Conservation (phyloP, 1,140 invertebrate genomes). For the Diachasma alloeum region DNA sequence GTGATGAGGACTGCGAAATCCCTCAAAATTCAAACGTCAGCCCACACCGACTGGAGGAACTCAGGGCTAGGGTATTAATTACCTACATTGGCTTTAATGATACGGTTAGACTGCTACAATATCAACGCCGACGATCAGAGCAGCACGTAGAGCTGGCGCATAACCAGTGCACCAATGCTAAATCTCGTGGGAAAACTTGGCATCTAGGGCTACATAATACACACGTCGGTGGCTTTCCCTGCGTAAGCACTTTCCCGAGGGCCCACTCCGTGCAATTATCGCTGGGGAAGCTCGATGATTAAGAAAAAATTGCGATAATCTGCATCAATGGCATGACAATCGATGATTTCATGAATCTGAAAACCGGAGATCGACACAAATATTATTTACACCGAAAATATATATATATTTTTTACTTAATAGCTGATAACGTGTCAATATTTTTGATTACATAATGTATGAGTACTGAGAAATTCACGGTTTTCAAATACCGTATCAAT, state of each 20-base stretch:
- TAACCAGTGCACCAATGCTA: not conserved
- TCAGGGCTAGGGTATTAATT: constrained; percentile 7
- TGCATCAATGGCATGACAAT: too few relatives aligned
- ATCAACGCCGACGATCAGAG: constrained; percentile 9
- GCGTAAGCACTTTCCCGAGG: not conserved
- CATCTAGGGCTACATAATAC: constrained; percentile 1
- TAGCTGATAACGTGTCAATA: too few relatives aligned
- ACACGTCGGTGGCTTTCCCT: not conserved
- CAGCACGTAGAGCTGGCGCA: not conserved
- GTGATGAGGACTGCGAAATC: not conserved
- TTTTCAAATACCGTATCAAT: too few relatives aligned
- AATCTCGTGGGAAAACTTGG: constrained; percentile 2
- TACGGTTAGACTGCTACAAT: constrained; percentile 6
- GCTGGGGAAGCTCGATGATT: not conserved
- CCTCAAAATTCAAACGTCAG: not conserved
- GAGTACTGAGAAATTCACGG: too few relatives aligned
- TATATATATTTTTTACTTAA: too few relatives aligned
- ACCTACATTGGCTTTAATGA: constrained; percentile 17
- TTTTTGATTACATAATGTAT: too few relatives aligned
- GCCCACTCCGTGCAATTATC: not conserved
- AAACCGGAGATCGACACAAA: too few relatives aligned
- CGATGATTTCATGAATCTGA: too few relatives aligned
- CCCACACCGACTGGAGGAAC: not conserved
- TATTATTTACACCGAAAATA: too few relatives aligned
- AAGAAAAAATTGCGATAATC: not conserved